Conservation (phyloP, 2,888 invertebrate species). For the Meteorus cinctellus region DNA sequence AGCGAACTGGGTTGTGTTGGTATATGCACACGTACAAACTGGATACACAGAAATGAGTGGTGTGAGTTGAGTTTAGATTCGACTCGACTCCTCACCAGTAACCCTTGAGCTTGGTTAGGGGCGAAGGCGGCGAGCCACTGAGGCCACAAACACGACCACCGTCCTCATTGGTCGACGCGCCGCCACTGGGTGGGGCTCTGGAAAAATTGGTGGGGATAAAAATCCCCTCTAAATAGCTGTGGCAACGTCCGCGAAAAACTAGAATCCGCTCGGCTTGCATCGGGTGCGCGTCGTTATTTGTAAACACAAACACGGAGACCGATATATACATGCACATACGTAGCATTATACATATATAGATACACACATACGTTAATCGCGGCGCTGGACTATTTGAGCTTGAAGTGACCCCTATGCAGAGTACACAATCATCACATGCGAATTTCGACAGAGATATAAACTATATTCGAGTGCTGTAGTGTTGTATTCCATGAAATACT, state of each 20-base stretch:
- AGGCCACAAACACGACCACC: conserved; percentile 73
- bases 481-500: background rate
- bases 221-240: conserved; percentile 73
- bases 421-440: background rate
- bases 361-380: background rate
- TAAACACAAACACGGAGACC: conserved; percentile 1
- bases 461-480: background rate
- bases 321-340: background rate
- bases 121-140: conserved; percentile 73
- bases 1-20: background rate
- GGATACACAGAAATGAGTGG: background rate
- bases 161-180: conserved; percentile 71
- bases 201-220: conserved; percentile 71
- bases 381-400: background rate
- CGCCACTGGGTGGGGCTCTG: conserved; percentile 70
- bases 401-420: conserved; percentile 3
- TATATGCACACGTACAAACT: background rate
- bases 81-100: conserved; percentile 49
- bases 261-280: conserved; percentile 72
- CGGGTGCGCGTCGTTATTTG: conserved; percentile 62
- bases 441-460: background rate
- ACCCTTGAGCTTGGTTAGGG: conserved; percentile 60
- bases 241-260: conserved; percentile 71
- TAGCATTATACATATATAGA: background rate
- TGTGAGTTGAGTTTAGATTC: conserved; percentile 12